phyloP scores from a whole-genome alignment of 2,888 invertebrate genomes.

The Hipparchia semele region DNA sequence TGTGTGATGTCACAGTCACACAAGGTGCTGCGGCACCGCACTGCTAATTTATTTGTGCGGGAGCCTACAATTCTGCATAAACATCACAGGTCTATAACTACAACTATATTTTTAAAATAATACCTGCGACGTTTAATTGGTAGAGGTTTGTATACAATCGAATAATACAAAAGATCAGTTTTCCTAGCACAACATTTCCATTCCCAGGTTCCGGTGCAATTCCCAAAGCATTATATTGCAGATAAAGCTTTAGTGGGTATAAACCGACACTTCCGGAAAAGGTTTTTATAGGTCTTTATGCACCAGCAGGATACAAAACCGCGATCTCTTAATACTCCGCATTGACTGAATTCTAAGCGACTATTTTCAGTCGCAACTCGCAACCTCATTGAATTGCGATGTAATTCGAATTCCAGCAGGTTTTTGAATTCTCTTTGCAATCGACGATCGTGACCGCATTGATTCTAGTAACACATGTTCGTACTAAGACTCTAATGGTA shows the following conservation, averaged over 20 bases:
- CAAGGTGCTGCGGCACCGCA: too few species aligned
- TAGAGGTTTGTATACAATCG: too few species aligned
- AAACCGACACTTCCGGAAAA: not conserved
- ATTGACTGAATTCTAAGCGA: constrained; percentile 27
- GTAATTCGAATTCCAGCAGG: constrained; percentile 33
- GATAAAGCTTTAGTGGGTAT: not conserved
- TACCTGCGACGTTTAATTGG: too few species aligned
- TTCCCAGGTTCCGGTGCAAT: not conserved
- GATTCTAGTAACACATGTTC: constrained; percentile 15
- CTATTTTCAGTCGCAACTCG: constrained; percentile 28
- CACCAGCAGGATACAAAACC: constrained; percentile 3
- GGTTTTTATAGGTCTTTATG: not conserved
- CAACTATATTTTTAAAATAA: too few species aligned
- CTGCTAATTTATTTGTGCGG: too few species aligned
- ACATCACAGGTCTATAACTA: too few species aligned
- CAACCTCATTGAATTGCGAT: constrained; percentile 31
- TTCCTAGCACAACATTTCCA: not conserved
- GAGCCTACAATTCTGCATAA: too few species aligned
- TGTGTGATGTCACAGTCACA: too few species aligned
- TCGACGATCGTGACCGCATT: constrained; percentile 8
- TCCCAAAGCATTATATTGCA: not conserved
- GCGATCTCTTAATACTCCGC: constrained; percentile 7
- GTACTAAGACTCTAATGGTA: constrained; percentile 4
- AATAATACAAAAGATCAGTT: not conserved
- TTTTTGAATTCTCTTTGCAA: constrained; percentile 29